Evolutionary conservation across 2,113 vertebrate genomes (phyloP).

Genomic region (Percina caprodes): DNA sequence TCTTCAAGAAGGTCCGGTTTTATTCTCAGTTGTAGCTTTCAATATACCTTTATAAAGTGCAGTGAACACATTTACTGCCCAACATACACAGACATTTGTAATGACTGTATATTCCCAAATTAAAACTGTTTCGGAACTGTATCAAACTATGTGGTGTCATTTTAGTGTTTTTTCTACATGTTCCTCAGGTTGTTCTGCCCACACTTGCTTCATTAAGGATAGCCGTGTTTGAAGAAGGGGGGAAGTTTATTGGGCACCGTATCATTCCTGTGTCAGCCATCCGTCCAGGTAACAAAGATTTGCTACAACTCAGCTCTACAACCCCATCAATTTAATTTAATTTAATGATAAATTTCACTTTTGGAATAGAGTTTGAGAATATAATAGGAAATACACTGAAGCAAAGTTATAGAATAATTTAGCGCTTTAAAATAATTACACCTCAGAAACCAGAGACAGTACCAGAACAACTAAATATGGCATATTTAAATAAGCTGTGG

Average conservation of each 20-base stretch:
- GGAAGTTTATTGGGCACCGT: slow-evolving; percentile 97
- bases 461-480: background rate
- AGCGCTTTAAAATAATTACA: background rate
- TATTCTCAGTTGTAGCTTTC: background rate
- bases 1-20: slow-evolving; percentile 93
- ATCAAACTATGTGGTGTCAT: background rate
- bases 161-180: background rate
- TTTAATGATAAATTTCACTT: background rate
- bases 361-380: background rate
- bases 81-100: background rate
- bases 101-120: background rate
- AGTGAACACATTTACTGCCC: background rate
- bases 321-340: background rate
- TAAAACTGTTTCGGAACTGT: background rate
- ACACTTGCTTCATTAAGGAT: slow-evolving; percentile 94
- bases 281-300: slow-evolving; percentile 88
- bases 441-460: background rate
- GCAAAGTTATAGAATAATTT: background rate
- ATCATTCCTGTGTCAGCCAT: slow-evolving; percentile 96
- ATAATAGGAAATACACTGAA: background rate
- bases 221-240: slow-evolving; percentile 96
- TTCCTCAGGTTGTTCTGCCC: slow-evolving; percentile 91
- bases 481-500: background rate
- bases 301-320: no score
- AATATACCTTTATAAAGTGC: background rate